Evolutionary conservation across 2,888 invertebrate genomes (phyloP).

Genomic region (Geotrupes spiniger): DNA sequence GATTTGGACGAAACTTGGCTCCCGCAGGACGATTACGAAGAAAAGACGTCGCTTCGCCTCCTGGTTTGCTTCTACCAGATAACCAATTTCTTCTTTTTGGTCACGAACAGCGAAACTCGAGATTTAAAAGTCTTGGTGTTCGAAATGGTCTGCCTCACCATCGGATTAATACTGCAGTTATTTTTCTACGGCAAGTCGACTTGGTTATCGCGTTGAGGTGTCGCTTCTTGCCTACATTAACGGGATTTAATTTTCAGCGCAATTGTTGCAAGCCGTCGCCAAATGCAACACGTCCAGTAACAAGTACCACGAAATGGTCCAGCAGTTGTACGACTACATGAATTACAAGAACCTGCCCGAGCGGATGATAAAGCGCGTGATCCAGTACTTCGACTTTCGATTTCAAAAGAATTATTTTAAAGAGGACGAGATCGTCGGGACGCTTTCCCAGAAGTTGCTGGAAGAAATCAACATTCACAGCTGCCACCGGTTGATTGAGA

Average conservation of each 20-base stretch:
- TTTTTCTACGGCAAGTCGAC: slow-evolving; percentile 23
- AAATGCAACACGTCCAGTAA: slow-evolving; percentile 33
- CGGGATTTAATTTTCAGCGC: slow-evolving; percentile 23
- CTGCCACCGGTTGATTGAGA: slow-evolving; percentile 48
- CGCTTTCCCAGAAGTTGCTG: slow-evolving; percentile 37
- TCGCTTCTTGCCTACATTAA: too few species aligned
- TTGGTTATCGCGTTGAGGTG: too few species aligned
- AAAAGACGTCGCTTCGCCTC: neutral
- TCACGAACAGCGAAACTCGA: slow-evolving; percentile 4
- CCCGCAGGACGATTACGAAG: neutral
- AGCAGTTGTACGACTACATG: slow-evolving; percentile 49
- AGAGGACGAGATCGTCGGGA: slow-evolving; percentile 44
- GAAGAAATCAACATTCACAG: slow-evolving; percentile 47
- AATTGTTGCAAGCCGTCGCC: slow-evolving; percentile 32
- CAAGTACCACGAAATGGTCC: slow-evolving; percentile 37
- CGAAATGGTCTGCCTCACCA: slow-evolving; percentile 19
- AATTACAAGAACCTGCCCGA: slow-evolving; percentile 48
- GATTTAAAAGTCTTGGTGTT: slow-evolving; percentile 21
- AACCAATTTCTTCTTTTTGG: slow-evolving; percentile 15
- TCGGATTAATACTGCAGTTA: slow-evolving; percentile 24
- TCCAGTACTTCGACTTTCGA: slow-evolving; percentile 46
- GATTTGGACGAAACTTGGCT: neutral
- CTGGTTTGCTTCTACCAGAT: slow-evolving; percentile 13
- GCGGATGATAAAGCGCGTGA: slow-evolving; percentile 42
- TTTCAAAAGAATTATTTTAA: slow-evolving; percentile 47